These are phyloP conservation scores for Ceratina calcarata DNA, from an alignment of 1,140 invertebrate species.

Conservation along the genomic window DNA sequence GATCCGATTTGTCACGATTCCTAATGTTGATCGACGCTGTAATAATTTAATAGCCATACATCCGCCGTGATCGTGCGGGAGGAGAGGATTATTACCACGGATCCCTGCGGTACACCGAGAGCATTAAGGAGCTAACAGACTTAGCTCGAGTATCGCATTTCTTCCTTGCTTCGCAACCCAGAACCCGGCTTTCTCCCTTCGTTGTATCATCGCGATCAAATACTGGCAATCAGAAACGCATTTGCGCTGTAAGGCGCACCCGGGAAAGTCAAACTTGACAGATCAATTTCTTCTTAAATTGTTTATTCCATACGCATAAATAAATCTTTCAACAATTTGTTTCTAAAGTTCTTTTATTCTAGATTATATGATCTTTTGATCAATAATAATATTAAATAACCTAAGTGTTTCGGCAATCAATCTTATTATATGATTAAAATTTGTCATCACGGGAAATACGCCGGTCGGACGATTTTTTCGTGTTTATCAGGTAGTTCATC, in stretches of 20 bases:
- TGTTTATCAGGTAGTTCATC: conserved; percentile 46
- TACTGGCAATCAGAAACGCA: conserved; percentile 4
- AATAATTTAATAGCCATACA: conserved; percentile 80
- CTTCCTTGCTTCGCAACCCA: conserved; percentile 58
- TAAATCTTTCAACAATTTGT: too few relatives aligned
- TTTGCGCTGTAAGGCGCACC: background rate
- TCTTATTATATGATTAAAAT: background rate
- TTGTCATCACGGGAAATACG: conserved; percentile 10
- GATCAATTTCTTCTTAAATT: too few relatives aligned
- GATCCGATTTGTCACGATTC: conserved; percentile 80
- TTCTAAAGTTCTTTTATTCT: too few relatives aligned
- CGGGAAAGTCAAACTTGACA: background rate
- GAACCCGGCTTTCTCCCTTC: conserved; percentile 53
- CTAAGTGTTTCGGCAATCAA: too few relatives aligned
- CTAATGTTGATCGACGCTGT: conserved; percentile 76
- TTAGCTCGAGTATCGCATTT: conserved; percentile 77
- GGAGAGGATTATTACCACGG: conserved; percentile 69
- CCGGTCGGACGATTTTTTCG: conserved; percentile 21
- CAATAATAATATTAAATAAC: too few relatives aligned
- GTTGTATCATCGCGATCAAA: conserved; percentile 11
- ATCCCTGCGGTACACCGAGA: conserved; percentile 73
- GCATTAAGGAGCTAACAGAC: conserved; percentile 79
- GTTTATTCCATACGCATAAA: too few relatives aligned
- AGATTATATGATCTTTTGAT: too few relatives aligned
- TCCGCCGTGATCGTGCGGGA: conserved; percentile 70